A percentile compares a stretch with the other conserved stretches of the same genome.
Conservation (phyloP, 2,113 vertebrate genomes). For the Porphyrio hochstetteri region DNA sequence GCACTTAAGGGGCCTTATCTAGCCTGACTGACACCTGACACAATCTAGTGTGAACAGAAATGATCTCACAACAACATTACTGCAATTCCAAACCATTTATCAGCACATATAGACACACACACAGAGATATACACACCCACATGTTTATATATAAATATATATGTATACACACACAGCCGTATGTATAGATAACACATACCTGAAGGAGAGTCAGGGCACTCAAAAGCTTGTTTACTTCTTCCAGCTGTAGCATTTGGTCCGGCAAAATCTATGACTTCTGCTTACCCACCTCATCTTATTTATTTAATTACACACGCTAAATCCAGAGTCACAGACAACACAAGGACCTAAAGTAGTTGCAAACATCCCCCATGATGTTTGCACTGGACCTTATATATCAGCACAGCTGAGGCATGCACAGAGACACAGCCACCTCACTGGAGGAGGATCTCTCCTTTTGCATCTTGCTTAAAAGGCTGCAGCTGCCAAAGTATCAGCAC, state of each 20-base stretch:
- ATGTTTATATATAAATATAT: background rate
- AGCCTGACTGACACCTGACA: background rate
- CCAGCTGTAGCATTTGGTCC: background rate
- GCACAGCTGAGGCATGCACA: accelerated
- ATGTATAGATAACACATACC: constrained; percentile 35
- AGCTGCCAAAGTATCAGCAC: background rate
- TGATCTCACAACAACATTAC: background rate
- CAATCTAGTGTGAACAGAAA: background rate
- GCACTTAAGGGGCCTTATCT: background rate
- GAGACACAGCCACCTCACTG: background rate
- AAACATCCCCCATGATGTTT: accelerated
- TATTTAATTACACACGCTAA: background rate
- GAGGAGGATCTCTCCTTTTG: background rate
- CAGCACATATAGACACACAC: background rate
- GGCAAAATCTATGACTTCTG: background rate
- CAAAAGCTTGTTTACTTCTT: constrained; percentile 12
- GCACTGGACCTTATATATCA: accelerated
- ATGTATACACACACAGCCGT: background rate
- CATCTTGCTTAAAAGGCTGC: background rate
- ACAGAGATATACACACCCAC: background rate
- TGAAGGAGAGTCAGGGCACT: constrained; percentile 3
- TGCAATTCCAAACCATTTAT: background rate
- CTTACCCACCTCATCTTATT: background rate
- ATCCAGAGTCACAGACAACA: accelerated
- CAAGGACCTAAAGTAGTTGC: background rate